Evolutionary conservation across 37 sponge, comb jelly and placozoan species (phyloP).

Genomic region (Geodia barretti): DNA sequence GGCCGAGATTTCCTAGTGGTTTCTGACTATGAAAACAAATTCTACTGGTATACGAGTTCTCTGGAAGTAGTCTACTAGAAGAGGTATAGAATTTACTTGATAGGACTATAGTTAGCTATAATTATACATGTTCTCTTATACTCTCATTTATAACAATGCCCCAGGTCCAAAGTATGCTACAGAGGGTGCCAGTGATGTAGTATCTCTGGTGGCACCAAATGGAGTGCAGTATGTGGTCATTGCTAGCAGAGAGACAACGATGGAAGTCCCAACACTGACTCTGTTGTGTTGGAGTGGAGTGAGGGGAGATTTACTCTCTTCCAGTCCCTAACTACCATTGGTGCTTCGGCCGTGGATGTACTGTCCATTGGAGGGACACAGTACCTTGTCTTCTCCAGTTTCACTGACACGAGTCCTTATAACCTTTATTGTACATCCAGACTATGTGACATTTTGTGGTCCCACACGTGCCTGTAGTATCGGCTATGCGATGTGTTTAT

Average conservation of each 20-base stretch:
- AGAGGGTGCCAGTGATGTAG: conserved; percentile 56
- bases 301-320: conserved; percentile 14
- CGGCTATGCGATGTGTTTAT: not conserved
- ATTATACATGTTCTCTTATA: no score
- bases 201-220: conserved; percentile 17
- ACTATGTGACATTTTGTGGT: not conserved
- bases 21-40: conserved; percentile 9
- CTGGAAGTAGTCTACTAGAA: conserved; percentile 11
- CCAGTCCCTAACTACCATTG: conserved; percentile 34
- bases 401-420: conserved; percentile 37
- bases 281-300: conserved; percentile 51
- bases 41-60: conserved; percentile 42
- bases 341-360: conserved; percentile 30
- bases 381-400: conserved; percentile 40
- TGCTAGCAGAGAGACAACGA: conserved; percentile 54
- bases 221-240: conserved; percentile 36
- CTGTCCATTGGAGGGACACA: conserved; percentile 4
- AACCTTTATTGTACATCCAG: not conserved
- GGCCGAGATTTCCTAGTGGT: conserved; percentile 41
- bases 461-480: not conserved
- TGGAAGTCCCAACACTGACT: conserved; percentile 34
- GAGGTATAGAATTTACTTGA: conserved; percentile 14
- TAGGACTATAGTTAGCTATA: not conserved
- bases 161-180: conserved; percentile 48
- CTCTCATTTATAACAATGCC: not conserved